These are phyloP conservation scores for Crocidura indochinensis DNA, from an alignment of 2,797 vertebrate species.

Conservation along the genomic window DNA sequence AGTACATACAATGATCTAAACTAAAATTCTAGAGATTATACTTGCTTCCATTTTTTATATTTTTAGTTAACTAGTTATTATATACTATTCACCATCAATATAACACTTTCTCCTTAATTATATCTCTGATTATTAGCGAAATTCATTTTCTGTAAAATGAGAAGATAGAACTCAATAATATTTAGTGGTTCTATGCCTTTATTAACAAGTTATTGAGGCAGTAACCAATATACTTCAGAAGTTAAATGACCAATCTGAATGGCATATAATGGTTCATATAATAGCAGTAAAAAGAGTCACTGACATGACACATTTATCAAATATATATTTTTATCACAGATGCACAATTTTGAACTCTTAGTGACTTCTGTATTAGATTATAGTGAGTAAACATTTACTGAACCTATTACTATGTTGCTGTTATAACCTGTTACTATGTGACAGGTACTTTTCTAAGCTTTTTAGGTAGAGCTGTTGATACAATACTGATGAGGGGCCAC, in stretches of 20 bases:
- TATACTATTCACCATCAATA: background rate
- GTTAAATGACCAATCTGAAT: conserved; percentile 22
- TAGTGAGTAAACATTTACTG: conserved; percentile 23
- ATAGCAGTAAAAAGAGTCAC: conserved; percentile 25
- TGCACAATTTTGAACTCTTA: background rate
- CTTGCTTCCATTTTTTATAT: conserved; percentile 1
- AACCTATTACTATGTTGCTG: too few species aligned
- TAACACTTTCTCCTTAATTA: conserved; percentile 14
- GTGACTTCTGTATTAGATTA: background rate
- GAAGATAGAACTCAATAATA: background rate
- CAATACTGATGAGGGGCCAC: too few species aligned
- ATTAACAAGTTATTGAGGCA: conserved; percentile 21
- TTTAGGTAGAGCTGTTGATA: background rate
- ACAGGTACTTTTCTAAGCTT: background rate
- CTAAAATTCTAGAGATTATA: conserved; percentile 21
- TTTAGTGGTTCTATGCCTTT: background rate
- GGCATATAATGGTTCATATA: conserved; percentile 18
- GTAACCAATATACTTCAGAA: conserved; percentile 36
- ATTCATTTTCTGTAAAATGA: conserved; percentile 45
- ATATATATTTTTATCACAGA: background rate
- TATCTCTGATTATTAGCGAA: background rate
- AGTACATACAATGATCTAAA: background rate
- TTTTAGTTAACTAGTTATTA: background rate
- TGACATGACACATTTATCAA: conserved; percentile 27
- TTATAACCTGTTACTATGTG: too few species aligned